Evolutionary conservation across 1,140 invertebrate species (phyloP).

Genomic region (Pemphigus obesinymphae): DNA sequence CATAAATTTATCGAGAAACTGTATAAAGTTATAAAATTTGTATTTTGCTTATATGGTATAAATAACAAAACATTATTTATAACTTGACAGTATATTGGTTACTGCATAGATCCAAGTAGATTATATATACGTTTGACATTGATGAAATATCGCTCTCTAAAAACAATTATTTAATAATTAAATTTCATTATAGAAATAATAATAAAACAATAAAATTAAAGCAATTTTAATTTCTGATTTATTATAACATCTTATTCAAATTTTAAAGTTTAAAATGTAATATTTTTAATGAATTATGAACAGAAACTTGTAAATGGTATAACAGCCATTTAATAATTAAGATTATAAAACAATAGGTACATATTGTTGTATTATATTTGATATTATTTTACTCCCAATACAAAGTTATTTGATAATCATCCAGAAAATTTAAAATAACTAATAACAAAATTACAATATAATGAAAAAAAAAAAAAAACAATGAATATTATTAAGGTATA

Average conservation of each 20-base stretch:
- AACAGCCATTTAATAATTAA: background rate
- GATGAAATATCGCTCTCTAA: background rate
- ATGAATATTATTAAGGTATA: background rate
- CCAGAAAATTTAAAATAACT: background rate
- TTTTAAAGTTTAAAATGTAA: background rate
- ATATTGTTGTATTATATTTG: background rate
- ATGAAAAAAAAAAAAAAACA: background rate
- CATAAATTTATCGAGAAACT: too few species aligned
- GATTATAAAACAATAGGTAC: background rate
- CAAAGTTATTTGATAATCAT: background rate
- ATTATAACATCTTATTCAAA: background rate
- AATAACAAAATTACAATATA: background rate
- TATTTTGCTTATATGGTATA: too few species aligned
- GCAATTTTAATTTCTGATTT: background rate
- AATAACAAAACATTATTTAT: background rate
- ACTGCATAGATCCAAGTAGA: background rate
- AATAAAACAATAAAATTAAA: background rate
- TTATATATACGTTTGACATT: background rate
- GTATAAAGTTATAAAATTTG: too few species aligned
- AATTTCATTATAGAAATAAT: background rate
- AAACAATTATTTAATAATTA: slow-evolving; percentile 4
- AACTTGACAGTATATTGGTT: background rate
- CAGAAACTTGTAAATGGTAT: background rate
- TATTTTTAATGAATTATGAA: background rate
- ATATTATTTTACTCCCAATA: background rate